Evolutionary conservation across 2,113 vertebrate genomes (phyloP), one percentile per base, ranked within the genome.

Genomic region (Dromaius novaehollandiae): DNA sequence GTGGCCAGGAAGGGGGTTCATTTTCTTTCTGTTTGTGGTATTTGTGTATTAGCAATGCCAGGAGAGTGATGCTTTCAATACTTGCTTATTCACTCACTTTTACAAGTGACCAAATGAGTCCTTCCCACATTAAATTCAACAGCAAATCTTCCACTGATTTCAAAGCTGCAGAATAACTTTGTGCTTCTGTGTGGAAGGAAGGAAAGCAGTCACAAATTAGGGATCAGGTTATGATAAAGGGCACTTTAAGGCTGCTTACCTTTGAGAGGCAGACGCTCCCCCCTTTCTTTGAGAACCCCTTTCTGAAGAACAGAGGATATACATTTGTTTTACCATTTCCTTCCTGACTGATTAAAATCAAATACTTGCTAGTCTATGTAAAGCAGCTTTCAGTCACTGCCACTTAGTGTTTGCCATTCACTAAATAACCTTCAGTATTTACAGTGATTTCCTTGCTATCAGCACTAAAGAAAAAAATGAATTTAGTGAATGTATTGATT

Each of bases 281-380:
- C 28, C 36, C 53, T 75, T 56, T 64, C 86, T 66, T 25, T 30
- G 38, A 85, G 61, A 91, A 51, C 13, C 22, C 56, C 42, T 69
- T 83, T 51, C 20, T 75, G 44, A 55, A 42, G 50, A 63, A 36
- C 58, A 60, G 32, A 76, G 13, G 64, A 3, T 48, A 81, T 40
- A 58, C 5, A 2, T 82, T 94, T 68, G 32, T 61, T 91, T 94
- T 80, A 46, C 30, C 48, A 3, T 82, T 87, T 93, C 77, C 92
- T 92, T 76, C 84, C 93, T 86, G 50, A 18, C 58, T 86, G 88
- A 71, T 73, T 82, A 66, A 93, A 94, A 95, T 88, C 91, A 94
- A 92, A 82, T 30, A 30, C 70, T 28, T 96, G 66, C 79, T 93
- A 63, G 21, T 61, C 25, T 58, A 9, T 34, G 21, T 15, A 36